These are phyloP conservation scores for Drosophila recens DNA, from an alignment of 2,888 invertebrate species.

Conservation along the genomic window DNA sequence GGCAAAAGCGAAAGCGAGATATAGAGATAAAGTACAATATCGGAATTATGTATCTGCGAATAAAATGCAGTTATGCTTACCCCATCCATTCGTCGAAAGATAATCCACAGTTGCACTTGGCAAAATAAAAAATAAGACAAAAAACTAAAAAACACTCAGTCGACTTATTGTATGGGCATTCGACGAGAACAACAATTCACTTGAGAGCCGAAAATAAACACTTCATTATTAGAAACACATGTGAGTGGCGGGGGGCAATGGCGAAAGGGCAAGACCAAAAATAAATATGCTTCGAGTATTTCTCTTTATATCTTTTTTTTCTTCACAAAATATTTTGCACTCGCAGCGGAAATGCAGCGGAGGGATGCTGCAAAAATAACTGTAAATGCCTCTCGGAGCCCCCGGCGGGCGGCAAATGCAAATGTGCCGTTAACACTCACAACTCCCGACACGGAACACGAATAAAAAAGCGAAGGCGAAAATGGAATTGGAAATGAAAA, in stretches of 20 bases:
- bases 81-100: constrained; percentile 25
- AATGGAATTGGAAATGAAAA: constrained; percentile 28
- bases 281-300: constrained; percentile 38
- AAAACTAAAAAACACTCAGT: neutral
- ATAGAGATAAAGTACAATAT: constrained; percentile 30
- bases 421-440: constrained; percentile 52
- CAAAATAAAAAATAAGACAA: constrained; percentile 19
- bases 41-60: constrained; percentile 22
- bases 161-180: constrained; percentile 7
- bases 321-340: constrained; percentile 27
- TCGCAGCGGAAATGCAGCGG: constrained; percentile 54
- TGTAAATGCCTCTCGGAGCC: constrained; percentile 10
- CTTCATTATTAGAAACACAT: constrained; percentile 78
- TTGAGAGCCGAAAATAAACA: constrained; percentile 73
- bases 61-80: constrained; percentile 49
- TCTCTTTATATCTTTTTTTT: neutral
- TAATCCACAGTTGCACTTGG: constrained; percentile 47
- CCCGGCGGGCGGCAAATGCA: constrained; percentile 33
- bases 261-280: constrained; percentile 41
- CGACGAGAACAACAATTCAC: constrained; percentile 51
- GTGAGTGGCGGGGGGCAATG: constrained; percentile 28
- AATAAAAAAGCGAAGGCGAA: constrained; percentile 13
- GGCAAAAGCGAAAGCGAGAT: neutral
- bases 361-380: constrained; percentile 11
- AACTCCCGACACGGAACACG: constrained; percentile 23